Conservation (phyloP, 1,140 invertebrate species). For the Chrysomallon squamiferum region DNA sequence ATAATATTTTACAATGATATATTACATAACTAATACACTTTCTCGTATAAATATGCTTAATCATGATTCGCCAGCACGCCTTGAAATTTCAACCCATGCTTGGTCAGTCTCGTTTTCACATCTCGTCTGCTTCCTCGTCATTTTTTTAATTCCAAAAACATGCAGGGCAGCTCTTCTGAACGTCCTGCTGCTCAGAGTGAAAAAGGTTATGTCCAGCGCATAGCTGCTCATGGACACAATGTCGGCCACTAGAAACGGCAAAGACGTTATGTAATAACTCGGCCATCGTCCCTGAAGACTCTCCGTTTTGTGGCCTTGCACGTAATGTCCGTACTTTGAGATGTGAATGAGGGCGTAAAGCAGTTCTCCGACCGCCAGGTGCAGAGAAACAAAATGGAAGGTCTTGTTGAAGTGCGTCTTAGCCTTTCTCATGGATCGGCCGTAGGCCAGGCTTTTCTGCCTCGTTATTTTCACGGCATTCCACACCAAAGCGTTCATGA, state of each 20-base stretch:
- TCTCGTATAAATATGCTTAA: too few species aligned
- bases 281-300: background rate
- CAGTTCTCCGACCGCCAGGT: constrained; percentile 1
- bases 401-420: background rate
- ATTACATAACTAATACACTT: too few species aligned
- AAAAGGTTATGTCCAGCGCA: background rate
- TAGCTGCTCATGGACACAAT: background rate
- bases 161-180: background rate
- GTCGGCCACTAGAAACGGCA: background rate
- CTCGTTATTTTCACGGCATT: background rate
- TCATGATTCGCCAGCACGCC: too few species aligned
- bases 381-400: background rate
- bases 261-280: background rate
- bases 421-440: constrained; percentile 1
- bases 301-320: too few species aligned
- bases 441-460: background rate
- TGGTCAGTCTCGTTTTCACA: too few species aligned
- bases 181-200: background rate
- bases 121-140: too few species aligned
- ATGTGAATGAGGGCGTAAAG: constrained; percentile 1
- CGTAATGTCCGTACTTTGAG: background rate
- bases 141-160: too few species aligned
- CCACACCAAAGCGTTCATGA: background rate
- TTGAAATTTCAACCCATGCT: too few species aligned
- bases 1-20: too few species aligned